Evolutionary conservation across 2,113 vertebrate species (phyloP).

Genomic region (Onychostruthus taczanowskii): DNA sequence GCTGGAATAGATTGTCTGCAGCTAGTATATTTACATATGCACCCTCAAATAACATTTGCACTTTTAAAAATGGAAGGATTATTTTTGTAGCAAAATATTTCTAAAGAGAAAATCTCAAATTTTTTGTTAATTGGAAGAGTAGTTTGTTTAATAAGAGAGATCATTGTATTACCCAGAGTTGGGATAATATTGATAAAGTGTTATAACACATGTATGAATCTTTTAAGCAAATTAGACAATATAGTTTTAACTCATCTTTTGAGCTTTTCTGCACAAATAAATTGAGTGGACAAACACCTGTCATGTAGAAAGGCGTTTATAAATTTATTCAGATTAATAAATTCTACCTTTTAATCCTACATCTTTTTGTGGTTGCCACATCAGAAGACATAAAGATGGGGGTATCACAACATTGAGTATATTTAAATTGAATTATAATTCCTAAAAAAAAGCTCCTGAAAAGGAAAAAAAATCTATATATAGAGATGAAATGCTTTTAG

Average conservation of each 20-base stretch:
- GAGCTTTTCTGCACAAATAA: not conserved
- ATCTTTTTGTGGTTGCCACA: not conserved
- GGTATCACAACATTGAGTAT: not conserved
- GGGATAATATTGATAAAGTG: not conserved
- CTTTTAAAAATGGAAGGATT: not conserved
- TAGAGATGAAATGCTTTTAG: not conserved
- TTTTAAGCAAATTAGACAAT: not conserved
- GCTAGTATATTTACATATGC: not conserved
- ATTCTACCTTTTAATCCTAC: not conserved
- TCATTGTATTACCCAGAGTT: not conserved
- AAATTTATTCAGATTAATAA: not conserved
- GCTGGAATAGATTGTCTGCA: not conserved
- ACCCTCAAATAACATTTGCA: not conserved
- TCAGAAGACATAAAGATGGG: not conserved
- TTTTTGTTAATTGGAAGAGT: not conserved
- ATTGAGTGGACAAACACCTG: accelerated
- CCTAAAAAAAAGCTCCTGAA: not conserved
- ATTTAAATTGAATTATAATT: not conserved
- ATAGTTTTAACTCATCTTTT: not conserved
- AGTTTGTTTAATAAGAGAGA: not conserved
- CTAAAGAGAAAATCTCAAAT: not conserved
- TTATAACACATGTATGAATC: not conserved
- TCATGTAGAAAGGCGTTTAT: not conserved
- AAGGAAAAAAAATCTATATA: not conserved
- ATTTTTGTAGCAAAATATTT: not conserved